Percentiles rank a stretch among this genome's conserved stretches.
These are phyloP conservation scores for Meloidogyne chitwoodi DNA, from an alignment of 1,140 invertebrate species.

Conservation along the genomic window DNA sequence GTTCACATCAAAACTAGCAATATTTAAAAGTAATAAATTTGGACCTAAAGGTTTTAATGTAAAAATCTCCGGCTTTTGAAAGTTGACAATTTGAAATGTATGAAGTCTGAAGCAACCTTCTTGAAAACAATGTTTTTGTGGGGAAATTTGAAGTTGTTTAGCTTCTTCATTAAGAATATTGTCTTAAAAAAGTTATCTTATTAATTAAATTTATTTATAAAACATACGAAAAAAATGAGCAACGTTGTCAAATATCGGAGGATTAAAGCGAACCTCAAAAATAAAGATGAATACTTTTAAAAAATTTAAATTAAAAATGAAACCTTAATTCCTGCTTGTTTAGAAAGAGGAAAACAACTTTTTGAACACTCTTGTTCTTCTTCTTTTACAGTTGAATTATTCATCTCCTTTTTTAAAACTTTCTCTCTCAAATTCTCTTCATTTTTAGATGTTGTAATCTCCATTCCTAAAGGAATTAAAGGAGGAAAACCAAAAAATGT, in stretches of 20 bases:
- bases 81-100: conserved; percentile 36
- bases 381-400: not conserved
- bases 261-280: conserved; percentile 36
- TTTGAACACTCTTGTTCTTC: not conserved
- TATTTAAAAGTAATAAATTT: conserved; percentile 41
- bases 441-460: not conserved
- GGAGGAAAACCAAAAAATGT: not conserved
- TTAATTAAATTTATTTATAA: not conserved
- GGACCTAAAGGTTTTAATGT: conserved; percentile 30
- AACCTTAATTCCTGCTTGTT: not conserved
- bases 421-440: not conserved
- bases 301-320: not conserved
- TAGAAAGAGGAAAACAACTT: not conserved
- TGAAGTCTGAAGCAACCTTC: conserved; percentile 47
- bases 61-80: conserved; percentile 32
- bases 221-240: conserved; percentile 39
- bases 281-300: not conserved
- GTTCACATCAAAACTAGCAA: conserved; percentile 45
- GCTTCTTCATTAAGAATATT: conserved; percentile 42
- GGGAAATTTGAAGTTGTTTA: conserved; percentile 33
- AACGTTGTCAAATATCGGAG: conserved; percentile 40
- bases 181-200: conserved; percentile 37
- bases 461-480: not conserved
- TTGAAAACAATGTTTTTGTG: conserved; percentile 47
- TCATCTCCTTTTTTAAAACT: not conserved